A percentile compares a stretch with the other conserved stretches of the same genome.
These are phyloP conservation scores for Cyphomyrus discorhynchus DNA, from an alignment of 2,113 vertebrate genomes.

Conservation along the genomic window DNA sequence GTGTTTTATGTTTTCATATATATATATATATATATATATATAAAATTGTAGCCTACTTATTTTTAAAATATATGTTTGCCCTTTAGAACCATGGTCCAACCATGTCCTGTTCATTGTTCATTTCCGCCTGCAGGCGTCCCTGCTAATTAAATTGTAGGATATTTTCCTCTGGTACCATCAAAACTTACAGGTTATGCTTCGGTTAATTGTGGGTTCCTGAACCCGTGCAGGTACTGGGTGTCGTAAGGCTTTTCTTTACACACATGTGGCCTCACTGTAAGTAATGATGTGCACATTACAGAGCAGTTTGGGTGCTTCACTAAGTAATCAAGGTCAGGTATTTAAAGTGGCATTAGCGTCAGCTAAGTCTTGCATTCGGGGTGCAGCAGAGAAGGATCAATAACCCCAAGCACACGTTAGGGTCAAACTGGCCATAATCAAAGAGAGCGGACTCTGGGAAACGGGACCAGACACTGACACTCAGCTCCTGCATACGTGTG, in stretches of 20 bases:
- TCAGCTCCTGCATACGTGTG: slow-evolving; percentile 36
- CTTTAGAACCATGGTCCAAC: too few species aligned
- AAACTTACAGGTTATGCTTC: too few species aligned
- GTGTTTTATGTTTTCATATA: too few species aligned
- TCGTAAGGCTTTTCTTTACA: neutral
- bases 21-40: too few species aligned
- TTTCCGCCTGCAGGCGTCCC: too few species aligned
- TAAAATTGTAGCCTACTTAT: too few species aligned
- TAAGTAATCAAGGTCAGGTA: neutral
- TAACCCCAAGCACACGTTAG: neutral
- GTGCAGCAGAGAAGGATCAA: neutral
- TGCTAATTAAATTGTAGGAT: too few species aligned
- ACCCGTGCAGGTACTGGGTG: neutral
- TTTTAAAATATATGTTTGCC: too few species aligned
- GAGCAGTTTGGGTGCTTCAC: neutral
- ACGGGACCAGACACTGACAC: neutral
- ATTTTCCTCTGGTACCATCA: too few species aligned
- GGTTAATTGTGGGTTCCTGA: too few species aligned
- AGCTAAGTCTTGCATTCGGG: neutral
- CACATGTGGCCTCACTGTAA: neutral
- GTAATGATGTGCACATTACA: neutral
- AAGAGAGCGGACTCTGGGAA: neutral
- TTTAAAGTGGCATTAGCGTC: neutral
- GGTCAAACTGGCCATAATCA: neutral
- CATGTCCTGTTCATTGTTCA: too few species aligned